A percentile compares a stretch with the other conserved stretches of the same genome.
phyloP scores from a whole-genome alignment of 2,888 invertebrate species.

The Calameuta pallipes region DNA sequence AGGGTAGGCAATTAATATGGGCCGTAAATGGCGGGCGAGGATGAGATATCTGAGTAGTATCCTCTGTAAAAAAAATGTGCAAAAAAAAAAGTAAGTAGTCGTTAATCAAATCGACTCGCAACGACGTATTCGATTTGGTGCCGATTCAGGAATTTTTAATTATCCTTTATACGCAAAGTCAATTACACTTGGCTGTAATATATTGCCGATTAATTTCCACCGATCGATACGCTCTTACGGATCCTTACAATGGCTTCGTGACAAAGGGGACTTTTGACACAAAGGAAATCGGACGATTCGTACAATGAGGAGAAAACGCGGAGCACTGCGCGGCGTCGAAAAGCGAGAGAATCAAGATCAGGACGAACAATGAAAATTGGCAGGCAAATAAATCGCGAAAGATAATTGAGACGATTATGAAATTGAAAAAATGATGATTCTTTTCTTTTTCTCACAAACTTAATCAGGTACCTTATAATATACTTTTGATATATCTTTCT shows the following conservation, averaged over 20 bases:
- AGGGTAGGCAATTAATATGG: conserved; percentile 14
- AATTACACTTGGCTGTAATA: conserved; percentile 13
- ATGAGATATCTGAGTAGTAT: no score
- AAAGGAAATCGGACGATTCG: conserved; percentile 14
- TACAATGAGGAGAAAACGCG: conserved; percentile 18
- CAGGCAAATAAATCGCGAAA: no score
- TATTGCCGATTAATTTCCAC: conserved; percentile 23
- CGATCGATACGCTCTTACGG: conserved; percentile 8
- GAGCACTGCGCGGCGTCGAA: no score
- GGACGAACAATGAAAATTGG: background rate
- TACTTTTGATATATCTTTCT: no score
- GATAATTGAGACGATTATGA: no score
- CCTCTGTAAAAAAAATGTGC: background rate
- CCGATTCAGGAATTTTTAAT: conserved; percentile 18
- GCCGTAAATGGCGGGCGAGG: background rate
- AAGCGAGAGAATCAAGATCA: background rate
- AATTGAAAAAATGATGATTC: no score
- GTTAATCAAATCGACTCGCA: background rate
- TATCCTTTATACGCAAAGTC: conserved; percentile 6
- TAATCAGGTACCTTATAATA: no score
- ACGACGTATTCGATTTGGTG: background rate
- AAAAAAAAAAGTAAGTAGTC: background rate
- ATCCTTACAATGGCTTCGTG: conserved; percentile 13
- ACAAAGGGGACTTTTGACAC: conserved; percentile 14
- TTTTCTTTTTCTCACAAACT: no score